Conservation (phyloP, 2,888 invertebrate genomes). For the Itoplectis maculator region DNA sequence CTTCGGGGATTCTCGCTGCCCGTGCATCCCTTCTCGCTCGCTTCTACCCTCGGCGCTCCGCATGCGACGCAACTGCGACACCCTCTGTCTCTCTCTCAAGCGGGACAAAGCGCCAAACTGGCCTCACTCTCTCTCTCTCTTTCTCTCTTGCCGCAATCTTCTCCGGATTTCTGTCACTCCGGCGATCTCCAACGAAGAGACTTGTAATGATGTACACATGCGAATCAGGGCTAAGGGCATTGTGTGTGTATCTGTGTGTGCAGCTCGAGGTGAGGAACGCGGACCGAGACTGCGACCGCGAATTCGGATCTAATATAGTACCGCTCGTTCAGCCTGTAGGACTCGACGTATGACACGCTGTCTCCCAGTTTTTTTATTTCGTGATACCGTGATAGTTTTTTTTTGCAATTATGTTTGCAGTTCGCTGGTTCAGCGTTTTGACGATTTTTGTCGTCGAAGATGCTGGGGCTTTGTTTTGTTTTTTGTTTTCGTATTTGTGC, state of each 20-base stretch:
- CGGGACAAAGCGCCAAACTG: no score
- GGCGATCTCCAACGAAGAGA: constrained; percentile 6
- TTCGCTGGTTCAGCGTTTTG: no score
- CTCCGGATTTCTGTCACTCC: background rate
- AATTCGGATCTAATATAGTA: constrained; percentile 21
- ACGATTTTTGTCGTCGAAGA: no score
- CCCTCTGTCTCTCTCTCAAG: constrained; percentile 25
- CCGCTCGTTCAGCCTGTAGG: no score
- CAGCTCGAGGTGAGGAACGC: constrained; percentile 2
- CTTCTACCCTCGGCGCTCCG: constrained; percentile 48
- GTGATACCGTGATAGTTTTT: no score
- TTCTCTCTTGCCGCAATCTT: background rate
- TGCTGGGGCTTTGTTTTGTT: no score
- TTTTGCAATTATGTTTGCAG: no score
- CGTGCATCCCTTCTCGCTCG: constrained; percentile 53
- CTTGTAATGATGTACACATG: background rate
- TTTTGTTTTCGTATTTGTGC: no score
- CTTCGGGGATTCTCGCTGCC: background rate
- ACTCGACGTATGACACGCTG: no score
- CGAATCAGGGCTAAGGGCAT: background rate
- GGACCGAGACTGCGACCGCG: background rate
- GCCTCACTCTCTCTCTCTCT: background rate
- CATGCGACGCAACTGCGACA: constrained; percentile 39
- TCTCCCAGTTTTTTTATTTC: no score
- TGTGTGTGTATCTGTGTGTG: background rate